Conservation (phyloP, 2,797 vertebrate genomes). For the Gymnopithys bicolor region DNA sequence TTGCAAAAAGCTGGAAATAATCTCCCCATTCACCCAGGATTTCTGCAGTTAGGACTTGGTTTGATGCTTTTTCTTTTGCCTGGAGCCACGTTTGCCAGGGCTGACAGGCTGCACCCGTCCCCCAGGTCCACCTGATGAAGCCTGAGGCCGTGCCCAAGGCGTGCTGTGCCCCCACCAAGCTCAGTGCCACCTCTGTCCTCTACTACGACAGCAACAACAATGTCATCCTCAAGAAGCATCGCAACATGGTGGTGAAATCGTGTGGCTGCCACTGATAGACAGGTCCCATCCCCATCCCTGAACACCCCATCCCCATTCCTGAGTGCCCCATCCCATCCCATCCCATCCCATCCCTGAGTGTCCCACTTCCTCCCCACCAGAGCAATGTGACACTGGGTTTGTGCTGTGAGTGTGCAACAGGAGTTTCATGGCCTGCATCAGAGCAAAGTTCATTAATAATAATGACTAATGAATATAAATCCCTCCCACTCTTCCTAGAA, state of each 20-base stretch:
- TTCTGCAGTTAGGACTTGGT: background rate
- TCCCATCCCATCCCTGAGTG: background rate
- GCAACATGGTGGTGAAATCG: slow-evolving; percentile 97
- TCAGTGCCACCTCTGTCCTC: slow-evolving; percentile 94
- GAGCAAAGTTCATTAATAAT: background rate
- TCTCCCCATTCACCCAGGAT: slow-evolving; percentile 32
- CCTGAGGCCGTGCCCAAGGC: slow-evolving; percentile 92
- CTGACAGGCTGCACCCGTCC: background rate
- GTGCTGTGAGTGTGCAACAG: fast-evolving
- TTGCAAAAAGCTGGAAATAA: slow-evolving; percentile 49
- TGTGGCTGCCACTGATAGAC: slow-evolving; percentile 88
- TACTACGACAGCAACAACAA: slow-evolving; percentile 99
- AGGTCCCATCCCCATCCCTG: background rate
- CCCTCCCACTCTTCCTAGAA: background rate
- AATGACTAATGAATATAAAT: background rate
- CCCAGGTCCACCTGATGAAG: slow-evolving; percentile 95
- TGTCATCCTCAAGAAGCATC: slow-evolving; percentile 95
- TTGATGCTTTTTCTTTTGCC: background rate
- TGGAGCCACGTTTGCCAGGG: fast-evolving
- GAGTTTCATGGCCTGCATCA: background rate
- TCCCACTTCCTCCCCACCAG: background rate
- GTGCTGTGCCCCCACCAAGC: slow-evolving; percentile 94
- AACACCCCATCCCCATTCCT: too few species aligned
- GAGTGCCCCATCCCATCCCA: background rate
- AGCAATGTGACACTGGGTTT: background rate